Conservation (phyloP, 2,113 vertebrate species). For the Sinosuthora webbiana region DNA sequence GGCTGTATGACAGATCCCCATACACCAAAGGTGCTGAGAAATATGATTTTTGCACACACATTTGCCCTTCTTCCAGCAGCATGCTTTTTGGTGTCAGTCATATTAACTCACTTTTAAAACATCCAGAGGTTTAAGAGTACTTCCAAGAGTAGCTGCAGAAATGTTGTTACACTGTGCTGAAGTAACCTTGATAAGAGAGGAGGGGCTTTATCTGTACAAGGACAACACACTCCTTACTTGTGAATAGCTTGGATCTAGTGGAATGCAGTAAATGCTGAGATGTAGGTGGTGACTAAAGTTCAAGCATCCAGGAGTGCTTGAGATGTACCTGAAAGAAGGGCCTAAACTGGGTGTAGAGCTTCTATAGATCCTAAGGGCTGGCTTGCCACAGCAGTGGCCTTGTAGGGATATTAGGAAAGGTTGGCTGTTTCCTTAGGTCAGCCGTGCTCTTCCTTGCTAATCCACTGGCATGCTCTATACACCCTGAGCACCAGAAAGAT, state of each 20-base stretch:
- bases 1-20: background rate
- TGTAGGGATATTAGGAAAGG: background rate
- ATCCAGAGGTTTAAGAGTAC: background rate
- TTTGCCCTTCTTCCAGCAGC: background rate
- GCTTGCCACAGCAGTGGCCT: background rate
- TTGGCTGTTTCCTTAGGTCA: background rate
- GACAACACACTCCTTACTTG: background rate
- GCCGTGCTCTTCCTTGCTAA: background rate
- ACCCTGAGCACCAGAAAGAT: background rate
- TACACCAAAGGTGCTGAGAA: background rate
- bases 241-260: background rate
- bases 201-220: background rate
- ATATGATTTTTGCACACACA: background rate
- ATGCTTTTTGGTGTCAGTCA: background rate
- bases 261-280: background rate
- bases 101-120: background rate
- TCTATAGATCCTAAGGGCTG: background rate
- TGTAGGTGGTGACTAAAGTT: background rate
- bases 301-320: background rate
- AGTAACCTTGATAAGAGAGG: background rate
- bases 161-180: background rate
- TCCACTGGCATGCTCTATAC: background rate
- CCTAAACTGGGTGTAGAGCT: background rate
- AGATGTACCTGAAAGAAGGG: background rate
- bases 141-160: background rate